A percentile compares a stretch with the other conserved stretches of the same genome.
Evolutionary conservation across 2,888 invertebrate species (phyloP).

Genomic region (Lycocerus yunnanus): DNA sequence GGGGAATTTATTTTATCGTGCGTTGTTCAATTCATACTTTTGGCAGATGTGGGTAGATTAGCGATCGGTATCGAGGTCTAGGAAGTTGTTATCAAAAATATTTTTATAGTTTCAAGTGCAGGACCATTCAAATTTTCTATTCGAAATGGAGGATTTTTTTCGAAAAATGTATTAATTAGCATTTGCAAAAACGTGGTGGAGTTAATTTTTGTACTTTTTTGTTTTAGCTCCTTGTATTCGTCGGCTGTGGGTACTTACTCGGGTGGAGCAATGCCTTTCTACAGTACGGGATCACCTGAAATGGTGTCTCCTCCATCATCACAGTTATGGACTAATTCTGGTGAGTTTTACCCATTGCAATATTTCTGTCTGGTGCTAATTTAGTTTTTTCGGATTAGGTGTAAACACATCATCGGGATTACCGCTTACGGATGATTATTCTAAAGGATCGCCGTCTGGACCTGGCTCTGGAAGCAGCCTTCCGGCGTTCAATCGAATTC

Average conservation of each 20-base stretch:
- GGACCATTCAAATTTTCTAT: background rate
- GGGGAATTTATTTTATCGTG: conserved; percentile 4
- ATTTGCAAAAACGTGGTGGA: background rate
- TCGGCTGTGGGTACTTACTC: conserved; percentile 42
- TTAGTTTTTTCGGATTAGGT: conserved; percentile 30
- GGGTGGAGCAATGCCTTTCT: conserved; percentile 44
- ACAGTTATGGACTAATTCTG: conserved; percentile 51
- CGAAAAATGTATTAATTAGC: background rate
- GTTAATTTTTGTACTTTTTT: conserved; percentile 25
- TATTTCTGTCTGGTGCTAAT: background rate
- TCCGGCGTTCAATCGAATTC: conserved; percentile 49
- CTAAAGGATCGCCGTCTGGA: conserved; percentile 44
- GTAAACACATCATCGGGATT: conserved; percentile 35
- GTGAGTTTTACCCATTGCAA: conserved; percentile 40
- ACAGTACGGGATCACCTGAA: conserved; percentile 49
- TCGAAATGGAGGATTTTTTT: background rate
- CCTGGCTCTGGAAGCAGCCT: conserved; percentile 35
- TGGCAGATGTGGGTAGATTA: background rate
- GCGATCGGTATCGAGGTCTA: background rate
- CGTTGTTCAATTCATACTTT: conserved; percentile 7
- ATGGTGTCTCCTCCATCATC: conserved; percentile 43
- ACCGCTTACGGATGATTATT: conserved; percentile 42
- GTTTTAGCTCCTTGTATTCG: conserved; percentile 49
- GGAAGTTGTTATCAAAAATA: background rate
- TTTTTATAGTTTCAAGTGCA: background rate